Evolutionary conservation across 2,797 vertebrate species (phyloP), one percentile per base, ranked within the genome.

Genomic region (Morus bassanus): DNA sequence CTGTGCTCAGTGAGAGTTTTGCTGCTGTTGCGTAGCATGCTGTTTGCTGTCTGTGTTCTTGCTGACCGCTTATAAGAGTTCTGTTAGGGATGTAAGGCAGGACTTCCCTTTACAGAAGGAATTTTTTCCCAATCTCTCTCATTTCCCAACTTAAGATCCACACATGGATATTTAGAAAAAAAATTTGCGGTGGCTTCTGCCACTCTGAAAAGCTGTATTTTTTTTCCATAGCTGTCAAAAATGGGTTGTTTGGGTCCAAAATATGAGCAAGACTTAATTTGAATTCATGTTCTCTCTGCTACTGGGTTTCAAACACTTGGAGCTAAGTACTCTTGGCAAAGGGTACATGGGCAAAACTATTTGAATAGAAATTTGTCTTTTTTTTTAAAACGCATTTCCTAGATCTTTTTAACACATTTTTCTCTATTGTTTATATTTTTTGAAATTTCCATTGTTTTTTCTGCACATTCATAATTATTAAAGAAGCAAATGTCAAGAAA

Each of bases 11-110:
- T 37, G 25, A 54, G 59, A n/a, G 60, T 79, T 0, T 0, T 39
- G 72, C 53, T 4, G 19, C 78, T 89, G 19, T 41, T 54, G 41
- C 1, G 1, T 37, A 31, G 18, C 0, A 0, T 30, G 1, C 45
- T 30, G 7, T 60, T 37, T 13, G 30, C 56, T 2, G 0, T 31
- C 45, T 31, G 48, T 27, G n/a, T 60, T 72, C n/a, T 72, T 87
- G 30, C 54, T 91, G 63, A 43, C 18, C 9, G 5, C 19, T 35
- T 65, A 65, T 33, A 79, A 82, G 30, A 41, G 35, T n/a, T 77
- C 22, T 67, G 8, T 64, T 82, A 53, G 35, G 16, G 23, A 57
- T 56, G 16, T 37, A n/a, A 70, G 39, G n/a, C 31, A 91, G 22
- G 37, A 60, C 24, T 86, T 74, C 1, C 2, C 18, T 39, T 86